Evolutionary conservation across 2,888 invertebrate genomes (phyloP), one percentile per base, ranked within the genome.

Genomic region (Platerodrilus igneus): DNA sequence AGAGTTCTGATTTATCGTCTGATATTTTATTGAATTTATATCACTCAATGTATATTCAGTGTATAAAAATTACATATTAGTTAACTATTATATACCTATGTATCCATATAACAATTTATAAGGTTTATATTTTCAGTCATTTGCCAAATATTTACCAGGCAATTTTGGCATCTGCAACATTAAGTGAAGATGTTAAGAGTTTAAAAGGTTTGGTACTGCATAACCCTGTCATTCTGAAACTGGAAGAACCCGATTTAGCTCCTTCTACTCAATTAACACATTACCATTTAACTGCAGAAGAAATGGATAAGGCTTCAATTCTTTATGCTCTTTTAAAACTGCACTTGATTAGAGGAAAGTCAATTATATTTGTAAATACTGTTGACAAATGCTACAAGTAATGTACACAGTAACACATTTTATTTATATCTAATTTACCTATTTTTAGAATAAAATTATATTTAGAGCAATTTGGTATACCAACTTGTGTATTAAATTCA

Each of bases 331-430:
- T 99, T 31, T 71, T 99, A 15, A 99, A 99, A 66, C 71, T 99
- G 28, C 83, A 86, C 54, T 75, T 99, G 21, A 80, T 99, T 7
- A 77, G 90, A 54, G 99, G 99, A 14, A 97, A 97, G 69, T 87
- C 88, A 26, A 89, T 99, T 6, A 86, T 99, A 46, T 99, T 99
- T 73, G 96, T 99, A 1, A 91, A 94, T 65, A 86, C 86, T 6
- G 95, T 97, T 1, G 95, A 99, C 68, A 81, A 91, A 54, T 97
- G 96, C 67, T 99, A 97, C 67, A 95, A 93, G 90, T 91, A 64
- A 78, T 10, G 10, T 26, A 23, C 3, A 16, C n/a, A 14, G 9
- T 10, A 5, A 14, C 11, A 9, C 15, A 2, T 10, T 25, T 13
- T 2, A 3, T 22, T 38, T 8, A 5, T n/a, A 16, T 32, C 2